Conservation (phyloP, 2,797 vertebrate species). For the Zenarchopterus dispar region DNA sequence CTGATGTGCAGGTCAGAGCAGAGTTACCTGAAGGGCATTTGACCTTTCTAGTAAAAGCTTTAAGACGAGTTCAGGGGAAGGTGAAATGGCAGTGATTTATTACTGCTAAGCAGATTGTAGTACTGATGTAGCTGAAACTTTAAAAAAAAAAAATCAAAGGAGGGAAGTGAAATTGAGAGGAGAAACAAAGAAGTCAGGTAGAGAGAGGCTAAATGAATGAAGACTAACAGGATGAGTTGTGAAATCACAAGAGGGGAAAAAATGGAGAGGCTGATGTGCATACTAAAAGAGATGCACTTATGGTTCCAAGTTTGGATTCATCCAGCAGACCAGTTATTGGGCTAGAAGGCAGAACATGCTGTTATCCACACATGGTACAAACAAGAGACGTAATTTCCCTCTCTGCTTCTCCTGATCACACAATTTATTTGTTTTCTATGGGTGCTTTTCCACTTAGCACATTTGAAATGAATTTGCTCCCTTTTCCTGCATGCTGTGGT, state of each 20-base stretch:
- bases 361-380: constrained; percentile 25
- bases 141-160: not conserved
- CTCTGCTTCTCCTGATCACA: constrained; percentile 17
- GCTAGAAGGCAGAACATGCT: constrained; percentile 52
- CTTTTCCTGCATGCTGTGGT: too few species aligned
- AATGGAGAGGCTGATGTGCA: constrained; percentile 12
- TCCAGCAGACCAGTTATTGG: constrained; percentile 45
- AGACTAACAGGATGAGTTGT: not conserved
- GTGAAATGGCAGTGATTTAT: constrained; percentile 6
- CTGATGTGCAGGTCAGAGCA: constrained; percentile 8
- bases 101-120: constrained; percentile 1
- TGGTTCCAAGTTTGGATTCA: constrained; percentile 47
- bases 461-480: too few species aligned
- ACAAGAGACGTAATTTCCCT: constrained; percentile 11
- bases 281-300: constrained; percentile 37
- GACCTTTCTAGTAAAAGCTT: constrained; percentile 11
- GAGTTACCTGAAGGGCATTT: not conserved
- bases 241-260: constrained; percentile 10
- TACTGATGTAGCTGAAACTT: constrained; percentile 8
- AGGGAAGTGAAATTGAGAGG: not conserved
- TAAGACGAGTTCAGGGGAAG: not conserved
- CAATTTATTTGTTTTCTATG: constrained; percentile 1
- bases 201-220: constrained; percentile 12
- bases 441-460: too few species aligned
- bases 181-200: not conserved